phyloP scores from a whole-genome alignment of 2,888 invertebrate species.

The Antitype chi region DNA sequence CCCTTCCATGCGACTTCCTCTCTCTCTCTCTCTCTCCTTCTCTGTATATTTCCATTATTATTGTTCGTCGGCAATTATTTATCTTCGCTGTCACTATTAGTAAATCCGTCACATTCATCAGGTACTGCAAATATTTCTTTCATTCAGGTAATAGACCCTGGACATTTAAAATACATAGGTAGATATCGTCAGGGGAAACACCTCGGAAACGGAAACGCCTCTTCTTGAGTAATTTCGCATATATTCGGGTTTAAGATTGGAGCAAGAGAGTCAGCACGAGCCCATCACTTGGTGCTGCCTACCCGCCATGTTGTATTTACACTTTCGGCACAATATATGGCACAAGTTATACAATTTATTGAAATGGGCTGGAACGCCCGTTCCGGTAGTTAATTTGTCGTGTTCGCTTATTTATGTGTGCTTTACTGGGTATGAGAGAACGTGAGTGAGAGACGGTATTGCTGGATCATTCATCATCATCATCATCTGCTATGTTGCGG shows the following conservation, averaged over 20 bases:
- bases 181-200: not conserved
- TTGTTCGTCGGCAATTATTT: not conserved
- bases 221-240: constrained; percentile 49
- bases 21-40: not conserved
- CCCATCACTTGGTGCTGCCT: constrained; percentile 54
- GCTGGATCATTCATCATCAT: not conserved
- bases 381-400: constrained; percentile 29
- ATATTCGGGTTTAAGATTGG: constrained; percentile 67
- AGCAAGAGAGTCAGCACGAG: constrained; percentile 49
- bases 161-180: constrained; percentile 6
- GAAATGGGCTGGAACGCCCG: constrained; percentile 30
- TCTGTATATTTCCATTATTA: too few species aligned
- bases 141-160: not conserved
- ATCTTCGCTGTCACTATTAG: not conserved
- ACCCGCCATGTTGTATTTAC: constrained; percentile 54
- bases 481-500: too few species aligned
- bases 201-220: constrained; percentile 40
- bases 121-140: constrained; percentile 11
- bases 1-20: not conserved
- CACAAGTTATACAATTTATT: constrained; percentile 38
- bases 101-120: not conserved
- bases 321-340: constrained; percentile 32
- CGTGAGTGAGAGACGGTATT: constrained; percentile 2
- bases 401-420: constrained; percentile 37
- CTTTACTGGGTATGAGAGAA: constrained; percentile 10